Base-by-base conservation (phyloP, 1,140 invertebrate species). In the Halyomorpha halys region DNA sequence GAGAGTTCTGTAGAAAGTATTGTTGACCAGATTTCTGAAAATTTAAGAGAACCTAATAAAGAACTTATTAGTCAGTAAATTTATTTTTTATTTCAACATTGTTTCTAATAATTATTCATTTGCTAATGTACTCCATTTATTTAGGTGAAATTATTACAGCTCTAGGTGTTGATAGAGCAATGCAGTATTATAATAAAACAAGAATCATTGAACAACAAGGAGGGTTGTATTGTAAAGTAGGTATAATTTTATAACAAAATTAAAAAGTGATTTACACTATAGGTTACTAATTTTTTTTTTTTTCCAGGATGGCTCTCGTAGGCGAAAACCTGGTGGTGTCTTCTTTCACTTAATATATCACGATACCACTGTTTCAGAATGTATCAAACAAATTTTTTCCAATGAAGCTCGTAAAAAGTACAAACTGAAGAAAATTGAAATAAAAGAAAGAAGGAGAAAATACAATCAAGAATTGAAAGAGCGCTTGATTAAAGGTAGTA, bases 121-220 rank as follows among this genome's bases (percentile, higher is more conserved):
- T 19, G 5, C n/a, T 49, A 49, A 49, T n/a, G n/a, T n/a, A n/a
- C n/a, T n/a, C n/a, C n/a, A n/a, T n/a, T 49, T 5, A 19, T 49
- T 49, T 21, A 49, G 47, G 21, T 49, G 21, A 21, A 49, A 49
- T 49, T 49, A 21, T 49, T 49, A 49, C n/a, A 18, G 47, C 47
- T 18, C 5, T 49, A 49, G 47, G 47, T 19, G 21, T 49, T 49
- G 47, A 49, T 6, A 18, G 14, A 49, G 11, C 47, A 49, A 19
- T 49, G 47, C n/a, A 49, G 11, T 49, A 19, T 21, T 49, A 49
- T 49, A 21, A 49, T 49, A 13, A 49, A 11, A 49, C 47, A n/a
- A 18, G 9, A 49, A 18, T 18, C 21, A 49, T 49, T 49, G 47
- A 49, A 49, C 47, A 49, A 21, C 5, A 18, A 19, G 47, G 47